Percentiles rank a stretch among this genome's conserved stretches.
Conservation (phyloP, 1,140 invertebrate genomes). For the Nautilus pompilius region DNA sequence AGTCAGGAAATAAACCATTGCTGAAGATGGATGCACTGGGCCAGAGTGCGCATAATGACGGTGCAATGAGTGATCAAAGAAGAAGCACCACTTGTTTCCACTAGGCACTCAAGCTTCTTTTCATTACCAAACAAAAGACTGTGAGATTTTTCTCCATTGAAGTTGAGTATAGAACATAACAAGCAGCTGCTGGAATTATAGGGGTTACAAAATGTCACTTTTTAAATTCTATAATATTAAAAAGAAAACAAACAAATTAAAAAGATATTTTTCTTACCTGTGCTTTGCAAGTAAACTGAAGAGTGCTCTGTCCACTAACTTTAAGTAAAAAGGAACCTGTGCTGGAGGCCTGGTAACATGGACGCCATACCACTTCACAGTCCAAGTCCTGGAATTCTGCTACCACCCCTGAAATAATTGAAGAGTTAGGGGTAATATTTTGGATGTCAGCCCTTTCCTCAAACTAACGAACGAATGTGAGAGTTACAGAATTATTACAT, state of each 20-base stretch:
- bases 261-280: conserved; percentile 32
- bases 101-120: not conserved
- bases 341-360: conserved; percentile 52
- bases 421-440: not conserved
- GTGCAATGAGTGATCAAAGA: no score
- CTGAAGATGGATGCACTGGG: no score
- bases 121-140: not conserved
- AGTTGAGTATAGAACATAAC: no score
- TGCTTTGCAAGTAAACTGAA: conserved; percentile 44
- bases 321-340: conserved; percentile 50
- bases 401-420: conserved; percentile 38
- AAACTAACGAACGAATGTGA: no score
- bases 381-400: conserved; percentile 50
- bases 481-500: no score
- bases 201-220: no score
- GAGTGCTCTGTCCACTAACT: conserved; percentile 40
- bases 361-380: conserved; percentile 57
- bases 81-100: not conserved
- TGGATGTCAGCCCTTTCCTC: no score
- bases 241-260: no score
- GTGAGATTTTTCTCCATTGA: not conserved
- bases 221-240: no score
- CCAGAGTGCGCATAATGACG: no score
- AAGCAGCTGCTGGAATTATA: no score
- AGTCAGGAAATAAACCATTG: no score